These are phyloP conservation scores for Carcina quercana DNA, from an alignment of 2,888 invertebrate species.

Conservation along the genomic window DNA sequence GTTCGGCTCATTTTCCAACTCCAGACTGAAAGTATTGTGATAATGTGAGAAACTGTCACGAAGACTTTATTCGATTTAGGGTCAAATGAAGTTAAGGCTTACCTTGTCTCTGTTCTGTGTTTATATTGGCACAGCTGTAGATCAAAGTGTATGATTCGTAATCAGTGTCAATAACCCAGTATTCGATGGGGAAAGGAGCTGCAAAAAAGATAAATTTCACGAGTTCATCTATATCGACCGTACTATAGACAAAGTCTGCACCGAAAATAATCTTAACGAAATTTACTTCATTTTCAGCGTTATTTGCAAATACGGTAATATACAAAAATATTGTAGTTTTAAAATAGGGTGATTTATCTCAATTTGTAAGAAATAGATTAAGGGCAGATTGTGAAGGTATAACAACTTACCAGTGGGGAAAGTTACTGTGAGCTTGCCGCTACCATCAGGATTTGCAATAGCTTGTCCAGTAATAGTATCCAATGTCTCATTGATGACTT, in stretches of 20 bases:
- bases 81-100: conserved; percentile 22
- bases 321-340: too few species aligned
- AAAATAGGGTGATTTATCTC: too few species aligned
- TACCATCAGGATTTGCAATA: conserved; percentile 65
- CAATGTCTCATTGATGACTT: conserved; percentile 23
- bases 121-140: conserved; percentile 71
- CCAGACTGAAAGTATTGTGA: conserved; percentile 28
- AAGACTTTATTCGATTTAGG: background rate
- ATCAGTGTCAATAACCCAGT: conserved; percentile 61
- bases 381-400: too few species aligned
- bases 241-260: too few species aligned
- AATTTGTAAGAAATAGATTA: too few species aligned
- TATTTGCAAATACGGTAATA: too few species aligned
- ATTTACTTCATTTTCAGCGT: too few species aligned
- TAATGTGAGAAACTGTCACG: background rate
- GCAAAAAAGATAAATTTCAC: conserved; percentile 8
- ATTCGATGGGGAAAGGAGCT: conserved; percentile 20
- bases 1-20: conserved; percentile 44
- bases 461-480: conserved; percentile 23
- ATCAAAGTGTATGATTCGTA: conserved; percentile 75
- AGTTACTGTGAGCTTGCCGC: conserved; percentile 73
- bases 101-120: conserved; percentile 44
- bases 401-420: conserved; percentile 22
- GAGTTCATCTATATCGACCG: too few species aligned
- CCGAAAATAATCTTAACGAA: too few species aligned